A percentile compares a stretch with the other conserved stretches of the same genome.
These are phyloP conservation scores for Blastomussa wellsi DNA, from an alignment of 92 coral and sea anemone species.

Conservation along the genomic window DNA sequence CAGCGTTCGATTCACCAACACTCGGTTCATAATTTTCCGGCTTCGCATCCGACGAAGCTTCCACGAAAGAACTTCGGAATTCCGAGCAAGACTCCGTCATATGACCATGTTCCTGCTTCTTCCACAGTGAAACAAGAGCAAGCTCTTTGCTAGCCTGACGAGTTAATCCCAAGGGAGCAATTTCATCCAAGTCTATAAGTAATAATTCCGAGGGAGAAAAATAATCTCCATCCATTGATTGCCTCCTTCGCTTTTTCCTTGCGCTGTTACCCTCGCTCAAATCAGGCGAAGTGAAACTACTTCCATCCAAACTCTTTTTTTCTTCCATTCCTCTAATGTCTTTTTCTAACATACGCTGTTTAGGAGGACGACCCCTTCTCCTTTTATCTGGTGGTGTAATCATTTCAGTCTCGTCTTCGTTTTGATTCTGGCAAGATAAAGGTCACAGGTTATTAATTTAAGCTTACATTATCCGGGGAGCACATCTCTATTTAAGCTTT, in stretches of 20 bases:
- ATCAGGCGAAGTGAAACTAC: not conserved
- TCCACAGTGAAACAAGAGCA: constrained; percentile 34
- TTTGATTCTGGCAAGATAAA: constrained; percentile 22
- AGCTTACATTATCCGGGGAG: not conserved
- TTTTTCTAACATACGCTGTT: constrained; percentile 8
- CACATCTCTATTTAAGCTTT: not conserved
- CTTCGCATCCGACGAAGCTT: constrained; percentile 6
- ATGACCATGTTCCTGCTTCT: constrained; percentile 15
- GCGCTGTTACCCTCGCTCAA: constrained; percentile 9
- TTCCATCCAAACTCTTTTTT: not conserved
- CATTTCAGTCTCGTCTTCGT: constrained; percentile 12
- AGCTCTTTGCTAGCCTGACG: constrained; percentile 87
- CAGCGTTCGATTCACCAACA: not conserved
- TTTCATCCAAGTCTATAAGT: constrained; percentile 25
- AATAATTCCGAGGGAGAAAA: constrained; percentile 8
- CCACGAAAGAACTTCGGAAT: not conserved
- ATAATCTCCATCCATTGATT: constrained; percentile 11
- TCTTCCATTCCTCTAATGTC: not conserved
- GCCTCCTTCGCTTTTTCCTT: constrained; percentile 45
- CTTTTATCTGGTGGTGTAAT: constrained; percentile 27
- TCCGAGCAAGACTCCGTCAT: not conserved
- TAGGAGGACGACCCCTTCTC: constrained; percentile 46
- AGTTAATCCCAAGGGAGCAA: constrained; percentile 68
- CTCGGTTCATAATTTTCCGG: not conserved
- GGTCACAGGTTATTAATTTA: not conserved